These are phyloP conservation scores for Megaceryle alcyon DNA, from an alignment of 2,797 vertebrate species.

Conservation along the genomic window DNA sequence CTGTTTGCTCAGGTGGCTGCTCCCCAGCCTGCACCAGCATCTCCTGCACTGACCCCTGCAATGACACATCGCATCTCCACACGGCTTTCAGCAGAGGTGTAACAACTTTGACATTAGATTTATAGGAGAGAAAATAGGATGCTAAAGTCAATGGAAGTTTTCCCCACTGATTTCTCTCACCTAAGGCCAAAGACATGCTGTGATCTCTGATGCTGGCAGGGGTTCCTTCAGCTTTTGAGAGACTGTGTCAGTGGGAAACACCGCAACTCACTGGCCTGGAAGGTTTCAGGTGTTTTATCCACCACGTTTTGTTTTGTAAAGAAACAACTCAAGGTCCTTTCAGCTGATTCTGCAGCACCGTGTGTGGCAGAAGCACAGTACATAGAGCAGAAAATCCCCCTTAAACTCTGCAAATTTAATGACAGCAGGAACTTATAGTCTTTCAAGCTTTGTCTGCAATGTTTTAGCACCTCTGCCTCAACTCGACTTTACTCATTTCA, in stretches of 20 bases:
- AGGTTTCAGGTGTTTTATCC: not conserved
- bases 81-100: not conserved
- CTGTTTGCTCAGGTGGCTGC: not conserved
- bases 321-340: not conserved
- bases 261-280: not conserved
- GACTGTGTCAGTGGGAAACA: not conserved
- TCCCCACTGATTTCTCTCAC: not conserved
- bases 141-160: not conserved
- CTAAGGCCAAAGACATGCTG: not conserved
- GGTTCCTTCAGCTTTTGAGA: not conserved
- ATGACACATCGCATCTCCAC: not conserved
- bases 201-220: not conserved
- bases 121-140: not conserved
- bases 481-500: not conserved
- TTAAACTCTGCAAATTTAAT: not conserved
- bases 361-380: rapidly evolving
- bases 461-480: not conserved
- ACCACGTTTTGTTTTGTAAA: not conserved
- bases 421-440: not conserved
- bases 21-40: not conserved
- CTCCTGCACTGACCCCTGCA: not conserved
- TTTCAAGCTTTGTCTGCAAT: not conserved
- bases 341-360: not conserved
- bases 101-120: not conserved
- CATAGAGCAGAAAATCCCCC: not conserved